Conservation (phyloP, 2,888 invertebrate genomes). For the Myathropa florea region DNA sequence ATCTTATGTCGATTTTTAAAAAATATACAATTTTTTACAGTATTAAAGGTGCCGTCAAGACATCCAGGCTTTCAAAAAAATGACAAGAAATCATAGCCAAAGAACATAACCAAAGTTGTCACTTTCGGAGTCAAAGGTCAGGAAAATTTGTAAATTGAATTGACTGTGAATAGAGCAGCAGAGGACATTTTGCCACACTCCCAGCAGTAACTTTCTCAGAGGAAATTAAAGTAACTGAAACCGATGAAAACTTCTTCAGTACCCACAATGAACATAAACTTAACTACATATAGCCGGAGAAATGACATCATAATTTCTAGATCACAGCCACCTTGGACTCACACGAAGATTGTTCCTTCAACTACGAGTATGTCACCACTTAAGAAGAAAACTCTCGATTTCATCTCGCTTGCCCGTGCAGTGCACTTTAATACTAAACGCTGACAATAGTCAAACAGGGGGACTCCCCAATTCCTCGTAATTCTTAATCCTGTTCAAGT, state of each 20-base stretch:
- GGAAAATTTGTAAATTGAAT: background rate
- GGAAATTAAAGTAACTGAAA: background rate
- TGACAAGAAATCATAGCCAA: too few species aligned
- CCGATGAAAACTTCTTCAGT: conserved; percentile 44
- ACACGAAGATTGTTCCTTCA: conserved; percentile 9
- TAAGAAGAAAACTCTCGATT: conserved; percentile 25
- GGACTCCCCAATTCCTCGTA: background rate
- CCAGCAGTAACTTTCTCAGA: background rate
- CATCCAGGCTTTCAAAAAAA: too few species aligned
- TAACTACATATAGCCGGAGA: background rate
- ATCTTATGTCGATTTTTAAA: too few species aligned
- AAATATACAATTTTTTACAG: too few species aligned
- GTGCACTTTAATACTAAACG: conserved; percentile 50
- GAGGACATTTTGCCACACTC: too few species aligned
- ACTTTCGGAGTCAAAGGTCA: too few species aligned
- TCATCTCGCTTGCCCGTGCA: background rate
- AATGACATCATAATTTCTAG: conserved; percentile 46
- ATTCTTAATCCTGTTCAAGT: conserved; percentile 8
- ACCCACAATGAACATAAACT: background rate
- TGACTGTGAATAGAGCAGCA: background rate
- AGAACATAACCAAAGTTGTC: too few species aligned
- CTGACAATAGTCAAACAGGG: conserved; percentile 24
- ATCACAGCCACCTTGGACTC: conserved; percentile 27
- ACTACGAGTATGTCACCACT: conserved; percentile 30
- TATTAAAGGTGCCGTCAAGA: too few species aligned